Base-by-base conservation (phyloP, 2,888 invertebrate species). In the Cremastinae sp. region DNA sequence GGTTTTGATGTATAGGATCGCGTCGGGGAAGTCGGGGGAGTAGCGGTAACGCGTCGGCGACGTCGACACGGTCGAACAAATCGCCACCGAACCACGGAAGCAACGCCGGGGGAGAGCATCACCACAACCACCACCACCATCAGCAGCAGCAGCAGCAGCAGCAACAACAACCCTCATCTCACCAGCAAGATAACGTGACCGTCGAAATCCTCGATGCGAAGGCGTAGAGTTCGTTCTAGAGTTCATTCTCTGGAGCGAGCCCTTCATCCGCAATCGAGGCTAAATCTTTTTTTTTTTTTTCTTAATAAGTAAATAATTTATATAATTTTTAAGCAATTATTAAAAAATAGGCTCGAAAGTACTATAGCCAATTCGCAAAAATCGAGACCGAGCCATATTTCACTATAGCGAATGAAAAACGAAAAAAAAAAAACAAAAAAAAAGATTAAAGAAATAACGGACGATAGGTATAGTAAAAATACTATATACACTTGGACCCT, bases 121-220 rank as follows among this genome's bases (percentile, higher is more conserved):
- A 86, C 83, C 71, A 28, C 28, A 28, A 83, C 83, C 59, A 28
- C 2, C 28, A 28, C 2, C 28, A 28, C 2, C 28, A 28, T 3
- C 28, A 36, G 9, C 36, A 36, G 36, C 4, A 28, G 28, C 28
- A 28, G 28, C 28, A 28, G 28, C 28, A 28, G 28, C 28, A 28
- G 28, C 28, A 28, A 28, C 28, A 36, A 36, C 36, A 36, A 9
- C 4, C n/a, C n/a, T n/a, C 28, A 5, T 28, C 28, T 2, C 28
- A 84, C 81, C 81, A 85, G 91, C 91, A 92, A 82, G 93, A 93
- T 84, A 93, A 92, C 86, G 94, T 96, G 78, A 95, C 95, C 79
- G 94, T 95, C 68, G 95, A 96, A 91, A 93, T 95, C 83, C 93
- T 94, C 84, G 93, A 94, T 84, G 93, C 94, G 79, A 93, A 93